Evolutionary conservation across 1,140 invertebrate genomes (phyloP), one percentile per base, ranked within the genome.

Genomic region (Drosophila insularis): DNA sequence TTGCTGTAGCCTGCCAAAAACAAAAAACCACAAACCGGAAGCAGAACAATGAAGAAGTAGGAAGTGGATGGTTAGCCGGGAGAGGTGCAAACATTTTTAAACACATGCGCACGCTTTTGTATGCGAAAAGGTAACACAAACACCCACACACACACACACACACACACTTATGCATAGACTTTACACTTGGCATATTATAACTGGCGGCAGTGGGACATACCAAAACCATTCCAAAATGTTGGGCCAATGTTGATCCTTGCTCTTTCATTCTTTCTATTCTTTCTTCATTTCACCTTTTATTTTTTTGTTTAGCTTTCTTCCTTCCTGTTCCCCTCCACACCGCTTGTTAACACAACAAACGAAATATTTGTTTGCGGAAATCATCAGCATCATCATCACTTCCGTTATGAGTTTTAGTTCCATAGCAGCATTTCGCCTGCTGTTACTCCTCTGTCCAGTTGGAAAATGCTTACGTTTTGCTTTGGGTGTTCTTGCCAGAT

Each of bases 311-410:
- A 10, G 21, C 37, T 32, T 8, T 53, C 13, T 10, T 10, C 56
- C 31, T 62, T 61, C 17, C 43, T 50, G 3, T 21, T 31, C 31
- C 35, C 37, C 21, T 10, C 8, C n/a, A 23, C 23, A 8, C 23
- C 54, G 53, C 32, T 70, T 75, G 68, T 75, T 71, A 58, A 60
- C 63, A 67, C 68, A 81, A 78, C 80, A 76, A 82, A 81, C 80
- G 72, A 81, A 82, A 82, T 81, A 82, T 82, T 82, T 82, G 80
- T 79, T 82, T 82, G 80, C 79, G 80, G 80, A 82, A 82, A 82
- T 82, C 80, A 82, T 82, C 80, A 82, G 80, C 80, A 82, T 82
- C 80, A 82, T 81, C 78, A 81, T 79, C 80, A 76, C 74, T 67
- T 82, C 80, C 80, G 80, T 77, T 71, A 75, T 71, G 75, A 65